Conservation (phyloP, 2,113 vertebrate species). For the Mormoops blainvillei region DNA sequence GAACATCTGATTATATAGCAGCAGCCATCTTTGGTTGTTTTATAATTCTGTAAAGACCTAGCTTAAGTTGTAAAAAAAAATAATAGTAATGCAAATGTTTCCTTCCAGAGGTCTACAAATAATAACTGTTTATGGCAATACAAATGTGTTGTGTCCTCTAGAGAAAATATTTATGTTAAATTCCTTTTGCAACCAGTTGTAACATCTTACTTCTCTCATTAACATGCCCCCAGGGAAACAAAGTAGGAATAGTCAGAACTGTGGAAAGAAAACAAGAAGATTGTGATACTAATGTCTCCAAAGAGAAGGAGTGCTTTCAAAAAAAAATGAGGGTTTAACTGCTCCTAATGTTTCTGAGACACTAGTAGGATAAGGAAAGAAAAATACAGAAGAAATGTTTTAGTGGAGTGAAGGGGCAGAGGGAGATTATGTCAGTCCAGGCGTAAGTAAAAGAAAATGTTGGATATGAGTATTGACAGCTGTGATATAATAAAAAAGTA, state of each 20-base stretch:
- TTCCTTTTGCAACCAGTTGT: neutral
- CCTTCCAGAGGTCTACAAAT: neutral
- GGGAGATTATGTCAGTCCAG: neutral
- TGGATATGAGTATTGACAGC: neutral
- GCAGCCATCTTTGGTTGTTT: neutral
- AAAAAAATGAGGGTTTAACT: neutral
- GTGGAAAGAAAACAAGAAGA: neutral
- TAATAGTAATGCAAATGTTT: neutral
- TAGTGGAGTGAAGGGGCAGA: neutral
- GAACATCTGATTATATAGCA: neutral
- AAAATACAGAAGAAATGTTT: neutral
- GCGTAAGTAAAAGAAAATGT: neutral
- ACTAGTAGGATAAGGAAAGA: neutral
- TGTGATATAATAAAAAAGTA: neutral
- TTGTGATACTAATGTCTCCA: neutral
- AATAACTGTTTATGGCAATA: neutral
- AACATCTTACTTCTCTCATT: neutral
- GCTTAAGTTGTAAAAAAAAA: neutral
- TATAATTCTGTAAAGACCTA: neutral
- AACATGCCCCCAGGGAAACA: neutral
- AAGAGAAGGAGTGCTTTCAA: neutral
- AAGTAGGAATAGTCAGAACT: neutral
- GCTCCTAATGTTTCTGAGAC: neutral
- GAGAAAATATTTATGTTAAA: neutral
- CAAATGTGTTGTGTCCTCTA: neutral